These are phyloP conservation scores for Thamnophis elegans DNA, from an alignment of 2,797 vertebrate genomes.

Conservation along the genomic window DNA sequence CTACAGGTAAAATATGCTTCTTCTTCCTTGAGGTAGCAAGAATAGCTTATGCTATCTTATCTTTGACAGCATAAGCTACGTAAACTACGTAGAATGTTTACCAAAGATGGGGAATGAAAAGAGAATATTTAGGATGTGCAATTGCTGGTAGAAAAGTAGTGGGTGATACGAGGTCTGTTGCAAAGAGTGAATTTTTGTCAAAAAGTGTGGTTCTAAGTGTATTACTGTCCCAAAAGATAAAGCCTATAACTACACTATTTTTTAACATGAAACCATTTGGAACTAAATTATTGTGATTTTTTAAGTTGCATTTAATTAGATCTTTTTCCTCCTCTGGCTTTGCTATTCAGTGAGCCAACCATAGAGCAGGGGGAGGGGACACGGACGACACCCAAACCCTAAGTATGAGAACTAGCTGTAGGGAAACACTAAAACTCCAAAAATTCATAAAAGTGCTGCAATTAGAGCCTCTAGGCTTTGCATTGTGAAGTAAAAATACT, in stretches of 20 bases:
- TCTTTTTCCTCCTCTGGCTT: neutral
- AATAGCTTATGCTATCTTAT: neutral
- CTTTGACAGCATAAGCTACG: neutral
- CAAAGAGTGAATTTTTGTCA: neutral
- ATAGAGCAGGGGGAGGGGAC: neutral
- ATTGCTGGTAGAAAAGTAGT: neutral
- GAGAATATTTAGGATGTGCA: neutral
- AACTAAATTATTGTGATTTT: neutral
- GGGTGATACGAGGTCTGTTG: neutral
- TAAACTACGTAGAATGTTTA: neutral
- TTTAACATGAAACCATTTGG: neutral
- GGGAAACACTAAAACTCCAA: neutral
- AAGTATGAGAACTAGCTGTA: neutral
- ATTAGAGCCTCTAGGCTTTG: neutral
- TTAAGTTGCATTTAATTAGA: neutral
- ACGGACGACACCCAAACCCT: neutral
- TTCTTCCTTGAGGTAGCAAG: rapidly evolving
- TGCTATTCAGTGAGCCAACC: neutral
- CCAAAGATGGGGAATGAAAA: neutral
- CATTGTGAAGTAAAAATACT: neutral
- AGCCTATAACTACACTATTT: neutral
- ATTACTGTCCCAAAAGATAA: neutral
- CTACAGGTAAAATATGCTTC: neutral
- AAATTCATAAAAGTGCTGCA: neutral
- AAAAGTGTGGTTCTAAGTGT: neutral